A percentile compares a stretch with the other conserved stretches of the same genome.
Conservation (phyloP, 2,888 invertebrate genomes). For the Acanthoscelides obtectus region DNA sequence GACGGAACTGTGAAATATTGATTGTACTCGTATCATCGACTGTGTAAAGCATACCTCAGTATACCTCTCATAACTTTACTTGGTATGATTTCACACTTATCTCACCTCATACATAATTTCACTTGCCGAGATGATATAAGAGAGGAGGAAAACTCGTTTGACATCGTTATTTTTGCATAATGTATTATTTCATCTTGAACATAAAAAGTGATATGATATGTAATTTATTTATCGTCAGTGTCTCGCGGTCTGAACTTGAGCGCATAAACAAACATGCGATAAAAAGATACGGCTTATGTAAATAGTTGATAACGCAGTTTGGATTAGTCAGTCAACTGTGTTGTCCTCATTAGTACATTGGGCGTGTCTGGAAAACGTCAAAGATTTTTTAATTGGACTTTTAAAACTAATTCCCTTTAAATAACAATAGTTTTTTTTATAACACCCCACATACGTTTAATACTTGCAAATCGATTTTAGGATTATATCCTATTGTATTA, state of each 20-base stretch:
- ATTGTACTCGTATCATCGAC: no score
- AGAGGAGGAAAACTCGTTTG: background rate
- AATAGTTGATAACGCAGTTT: background rate
- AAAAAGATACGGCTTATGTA: background rate
- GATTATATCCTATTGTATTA: no score
- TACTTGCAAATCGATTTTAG: no score
- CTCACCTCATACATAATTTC: background rate
- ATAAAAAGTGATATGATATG: background rate
- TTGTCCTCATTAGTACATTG: background rate
- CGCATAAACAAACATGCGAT: background rate
- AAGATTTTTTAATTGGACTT: no score
- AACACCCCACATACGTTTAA: no score
- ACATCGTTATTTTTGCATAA: background rate
- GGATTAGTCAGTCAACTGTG: background rate
- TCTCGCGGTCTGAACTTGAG: background rate
- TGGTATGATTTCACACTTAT: background rate
- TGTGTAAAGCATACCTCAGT: no score
- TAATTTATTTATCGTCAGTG: background rate
- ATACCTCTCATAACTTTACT: no score
- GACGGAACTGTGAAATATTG: no score
- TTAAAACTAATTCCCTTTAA: no score
- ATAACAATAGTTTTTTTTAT: no score
- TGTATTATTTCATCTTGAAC: background rate
- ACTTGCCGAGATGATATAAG: background rate
- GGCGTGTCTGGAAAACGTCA: background rate